Evolutionary conservation across 1,140 invertebrate species (phyloP).

Genomic region (Paraescarpia echinospica): DNA sequence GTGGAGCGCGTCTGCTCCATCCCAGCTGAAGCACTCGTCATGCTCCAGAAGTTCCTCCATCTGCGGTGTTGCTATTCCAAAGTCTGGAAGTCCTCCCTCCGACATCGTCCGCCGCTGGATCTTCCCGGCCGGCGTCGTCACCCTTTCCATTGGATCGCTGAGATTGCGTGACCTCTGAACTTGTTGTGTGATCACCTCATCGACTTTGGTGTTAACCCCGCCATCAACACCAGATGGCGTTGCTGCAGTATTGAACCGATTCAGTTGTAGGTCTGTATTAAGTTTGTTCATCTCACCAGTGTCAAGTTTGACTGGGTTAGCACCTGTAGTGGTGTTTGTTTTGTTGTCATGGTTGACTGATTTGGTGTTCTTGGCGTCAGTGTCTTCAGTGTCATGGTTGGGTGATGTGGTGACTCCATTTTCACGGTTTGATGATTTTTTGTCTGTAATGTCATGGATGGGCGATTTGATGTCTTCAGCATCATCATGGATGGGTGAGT

Average conservation of each 20-base stretch:
- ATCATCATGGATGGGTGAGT: background rate
- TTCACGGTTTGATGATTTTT: no score
- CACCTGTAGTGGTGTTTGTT: background rate
- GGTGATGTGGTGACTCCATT: constrained; percentile 6
- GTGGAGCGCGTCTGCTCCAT: constrained; percentile 31
- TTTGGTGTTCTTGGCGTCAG: background rate
- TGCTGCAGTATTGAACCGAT: background rate
- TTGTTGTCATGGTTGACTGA: background rate
- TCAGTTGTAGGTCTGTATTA: background rate
- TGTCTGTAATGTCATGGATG: background rate
- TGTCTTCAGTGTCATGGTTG: background rate
- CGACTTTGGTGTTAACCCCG: background rate
- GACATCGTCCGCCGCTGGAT: constrained; percentile 2
- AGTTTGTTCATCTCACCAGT: background rate
- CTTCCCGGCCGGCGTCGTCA: background rate
- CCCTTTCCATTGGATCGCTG: background rate
- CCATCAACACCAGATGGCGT: background rate
- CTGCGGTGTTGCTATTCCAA: background rate
- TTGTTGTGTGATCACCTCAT: background rate
- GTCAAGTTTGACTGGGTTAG: background rate
- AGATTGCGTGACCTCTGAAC: background rate
- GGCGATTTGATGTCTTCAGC: background rate
- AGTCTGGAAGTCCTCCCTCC: background rate
- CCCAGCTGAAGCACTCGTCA: constrained; percentile 55
- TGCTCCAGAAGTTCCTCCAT: constrained; percentile 51